Conservation (phyloP, 2,888 invertebrate genomes). For the Drosophila emarginata region DNA sequence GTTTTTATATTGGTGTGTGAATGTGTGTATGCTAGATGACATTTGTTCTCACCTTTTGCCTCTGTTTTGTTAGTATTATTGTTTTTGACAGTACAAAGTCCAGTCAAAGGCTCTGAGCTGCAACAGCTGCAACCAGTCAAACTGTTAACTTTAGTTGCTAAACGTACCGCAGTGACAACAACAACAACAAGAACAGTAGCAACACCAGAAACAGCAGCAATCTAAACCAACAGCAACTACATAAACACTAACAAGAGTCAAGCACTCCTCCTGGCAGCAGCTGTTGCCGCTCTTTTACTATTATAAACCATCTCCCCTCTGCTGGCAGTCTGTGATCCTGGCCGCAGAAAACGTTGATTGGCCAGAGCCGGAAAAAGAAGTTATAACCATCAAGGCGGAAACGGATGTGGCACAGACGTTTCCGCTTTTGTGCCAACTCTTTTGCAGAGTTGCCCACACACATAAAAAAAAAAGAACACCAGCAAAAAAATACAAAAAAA, state of each 20-base stretch:
- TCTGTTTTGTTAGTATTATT: constrained; percentile 28
- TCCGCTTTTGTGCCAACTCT: constrained; percentile 47
- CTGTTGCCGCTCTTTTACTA: constrained; percentile 20
- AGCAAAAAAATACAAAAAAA: constrained; percentile 7
- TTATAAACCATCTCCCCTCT: constrained; percentile 12
- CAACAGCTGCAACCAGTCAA: constrained; percentile 37
- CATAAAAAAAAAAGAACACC: constrained; percentile 16
- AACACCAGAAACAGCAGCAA: constrained; percentile 8
- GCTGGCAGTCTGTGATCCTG: constrained; percentile 36
- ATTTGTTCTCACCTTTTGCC: constrained; percentile 43
- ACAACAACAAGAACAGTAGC: constrained; percentile 23
- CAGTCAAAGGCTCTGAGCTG: constrained; percentile 30
- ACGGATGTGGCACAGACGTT: constrained; percentile 74
- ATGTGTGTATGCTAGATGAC: background rate
- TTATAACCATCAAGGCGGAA: constrained; percentile 72
- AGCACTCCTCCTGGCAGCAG: constrained; percentile 31
- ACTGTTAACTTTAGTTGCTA: constrained; percentile 35
- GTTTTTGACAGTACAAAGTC: constrained; percentile 28
- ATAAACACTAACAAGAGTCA: constrained; percentile 8
- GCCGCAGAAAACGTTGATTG: constrained; percentile 65
- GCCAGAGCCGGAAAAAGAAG: constrained; percentile 69
- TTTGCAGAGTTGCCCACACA: constrained; percentile 23
- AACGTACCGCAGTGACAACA: background rate
- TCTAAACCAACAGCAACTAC: constrained; percentile 30
- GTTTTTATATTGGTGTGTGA: background rate